Evolutionary conservation across 2,888 invertebrate species (phyloP).

Genomic region (Argyresthia goedartella): DNA sequence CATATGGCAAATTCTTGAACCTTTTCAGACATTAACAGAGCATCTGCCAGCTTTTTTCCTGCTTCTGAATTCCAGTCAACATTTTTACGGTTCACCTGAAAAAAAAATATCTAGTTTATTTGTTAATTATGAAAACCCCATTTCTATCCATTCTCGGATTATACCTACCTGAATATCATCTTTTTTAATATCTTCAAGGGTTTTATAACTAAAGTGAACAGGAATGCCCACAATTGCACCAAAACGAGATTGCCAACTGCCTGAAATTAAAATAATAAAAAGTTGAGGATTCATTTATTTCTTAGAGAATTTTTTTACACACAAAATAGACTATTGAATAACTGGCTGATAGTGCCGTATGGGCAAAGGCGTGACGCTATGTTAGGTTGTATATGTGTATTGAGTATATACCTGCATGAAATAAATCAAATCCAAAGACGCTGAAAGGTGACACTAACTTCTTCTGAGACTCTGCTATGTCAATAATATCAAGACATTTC

Average conservation of each 20-base stretch:
- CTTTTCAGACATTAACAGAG: constrained; percentile 80
- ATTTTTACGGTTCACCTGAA: constrained; percentile 71
- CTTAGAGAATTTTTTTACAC: too few species aligned
- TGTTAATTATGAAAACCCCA: too few species aligned
- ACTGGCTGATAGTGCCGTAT: too few species aligned
- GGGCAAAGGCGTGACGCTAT: too few species aligned
- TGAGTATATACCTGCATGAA: constrained; percentile 72
- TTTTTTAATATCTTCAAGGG: constrained; percentile 66
- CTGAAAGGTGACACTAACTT: constrained; percentile 75
- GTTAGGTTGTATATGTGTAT: neutral
- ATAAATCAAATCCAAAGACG: constrained; percentile 80
- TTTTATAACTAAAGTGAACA: constrained; percentile 74
- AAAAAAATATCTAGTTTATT: constrained; percentile 6
- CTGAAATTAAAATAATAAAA: constrained; percentile 26
- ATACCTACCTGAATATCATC: constrained; percentile 62
- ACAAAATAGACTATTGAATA: too few species aligned
- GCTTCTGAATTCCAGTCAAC: constrained; percentile 76
- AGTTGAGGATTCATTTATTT: too few species aligned
- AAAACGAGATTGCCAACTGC: constrained; percentile 61
- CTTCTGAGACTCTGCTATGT: constrained; percentile 58
- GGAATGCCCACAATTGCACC: constrained; percentile 84
- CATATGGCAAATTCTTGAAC: constrained; percentile 87
- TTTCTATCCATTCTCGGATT: too few species aligned
- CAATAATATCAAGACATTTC: constrained; percentile 71
- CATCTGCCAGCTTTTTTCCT: constrained; percentile 73